These are phyloP conservation scores for Calycopis cecrops DNA, from an alignment of 1,140 invertebrate genomes.

Conservation along the genomic window DNA sequence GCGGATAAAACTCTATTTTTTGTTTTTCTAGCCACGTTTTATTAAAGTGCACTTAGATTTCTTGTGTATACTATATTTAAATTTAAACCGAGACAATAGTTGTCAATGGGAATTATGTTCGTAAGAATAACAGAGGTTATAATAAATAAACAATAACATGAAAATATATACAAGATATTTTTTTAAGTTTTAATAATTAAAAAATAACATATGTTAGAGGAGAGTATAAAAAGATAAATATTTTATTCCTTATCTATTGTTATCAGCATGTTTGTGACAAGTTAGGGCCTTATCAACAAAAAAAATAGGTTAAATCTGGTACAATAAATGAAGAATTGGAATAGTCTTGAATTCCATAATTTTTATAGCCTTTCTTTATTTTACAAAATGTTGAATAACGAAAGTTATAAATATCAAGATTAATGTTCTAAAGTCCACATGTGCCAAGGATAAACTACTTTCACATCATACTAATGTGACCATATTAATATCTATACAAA, in stretches of 20 bases:
- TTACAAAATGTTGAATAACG: too few species aligned
- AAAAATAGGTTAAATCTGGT: conserved; percentile 6
- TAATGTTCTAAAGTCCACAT: not conserved
- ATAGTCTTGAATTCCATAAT: too few species aligned
- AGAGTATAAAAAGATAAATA: conserved; percentile 4
- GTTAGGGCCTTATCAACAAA: not conserved
- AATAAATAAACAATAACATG: conserved; percentile 1
- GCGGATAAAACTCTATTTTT: not conserved
- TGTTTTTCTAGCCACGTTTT: too few species aligned
- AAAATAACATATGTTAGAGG: not conserved
- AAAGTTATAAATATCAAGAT: not conserved
- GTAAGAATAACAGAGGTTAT: not conserved
- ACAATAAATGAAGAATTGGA: not conserved
- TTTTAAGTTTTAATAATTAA: conserved; percentile 4
- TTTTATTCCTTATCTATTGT: conserved; percentile 14
- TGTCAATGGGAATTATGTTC: not conserved
- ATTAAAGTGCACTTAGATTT: not conserved
- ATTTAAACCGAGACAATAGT: too few species aligned
- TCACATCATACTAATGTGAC: not conserved
- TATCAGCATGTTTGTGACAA: conserved; percentile 10
- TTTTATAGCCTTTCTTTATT: not conserved
- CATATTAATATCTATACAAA: too few species aligned
- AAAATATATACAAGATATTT: not conserved
- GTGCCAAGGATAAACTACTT: conserved; percentile 7
- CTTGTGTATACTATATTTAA: too few species aligned